A percentile compares a stretch with the other conserved stretches of the same genome.
Conservation (phyloP, 2,113 vertebrate genomes). For the Lepus timidus region DNA sequence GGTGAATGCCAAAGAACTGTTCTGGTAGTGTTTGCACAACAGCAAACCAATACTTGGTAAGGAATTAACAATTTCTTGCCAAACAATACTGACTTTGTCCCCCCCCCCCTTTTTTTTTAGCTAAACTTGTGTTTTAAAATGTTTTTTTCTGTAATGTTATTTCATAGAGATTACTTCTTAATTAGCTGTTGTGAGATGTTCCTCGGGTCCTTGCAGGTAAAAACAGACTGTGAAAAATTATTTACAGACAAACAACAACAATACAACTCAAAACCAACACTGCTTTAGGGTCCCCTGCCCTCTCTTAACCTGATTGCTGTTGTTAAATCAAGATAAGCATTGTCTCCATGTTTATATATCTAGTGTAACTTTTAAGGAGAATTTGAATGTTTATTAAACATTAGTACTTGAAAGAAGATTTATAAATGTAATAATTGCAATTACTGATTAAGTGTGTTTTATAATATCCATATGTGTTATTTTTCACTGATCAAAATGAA, state of each 20-base stretch:
- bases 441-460: constrained; percentile 80
- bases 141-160: constrained; percentile 65
- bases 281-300: constrained; percentile 65
- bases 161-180: constrained; percentile 66
- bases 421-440: constrained; percentile 77
- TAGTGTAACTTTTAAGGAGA: constrained; percentile 79
- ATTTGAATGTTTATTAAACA: constrained; percentile 83
- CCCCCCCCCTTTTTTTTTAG: constrained; percentile 4
- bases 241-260: not conserved
- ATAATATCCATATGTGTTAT: constrained; percentile 78
- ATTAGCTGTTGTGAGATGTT: constrained; percentile 69
- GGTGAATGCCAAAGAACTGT: constrained; percentile 62
- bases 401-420: constrained; percentile 85
- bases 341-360: constrained; percentile 74
- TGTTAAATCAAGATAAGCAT: constrained; percentile 68
- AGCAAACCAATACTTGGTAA: constrained; percentile 64
- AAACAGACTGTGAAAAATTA: constrained; percentile 56
- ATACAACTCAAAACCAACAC: not conserved
- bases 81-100: constrained; percentile 60
- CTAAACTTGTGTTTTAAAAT: constrained; percentile 46
- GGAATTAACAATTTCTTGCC: constrained; percentile 71
- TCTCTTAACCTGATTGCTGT: constrained; percentile 55
- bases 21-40: constrained; percentile 4
- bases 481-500: constrained; percentile 77
- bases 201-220: constrained; percentile 52